phyloP scores from a whole-genome alignment of 2,888 invertebrate species.

The Drosophila flavopinicola region DNA sequence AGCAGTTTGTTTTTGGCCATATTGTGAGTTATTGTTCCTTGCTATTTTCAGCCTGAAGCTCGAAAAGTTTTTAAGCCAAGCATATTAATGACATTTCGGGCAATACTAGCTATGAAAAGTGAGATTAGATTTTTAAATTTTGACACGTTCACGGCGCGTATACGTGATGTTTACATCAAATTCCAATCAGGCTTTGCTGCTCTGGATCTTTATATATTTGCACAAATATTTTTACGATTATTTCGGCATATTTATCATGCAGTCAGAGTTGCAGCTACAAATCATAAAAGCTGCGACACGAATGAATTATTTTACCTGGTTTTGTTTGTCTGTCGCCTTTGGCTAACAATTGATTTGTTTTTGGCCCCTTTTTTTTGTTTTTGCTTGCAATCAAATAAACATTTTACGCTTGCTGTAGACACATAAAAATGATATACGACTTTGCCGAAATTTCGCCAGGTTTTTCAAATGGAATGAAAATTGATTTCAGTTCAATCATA shows the following conservation, averaged over 20 bases:
- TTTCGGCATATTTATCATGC: constrained; percentile 9
- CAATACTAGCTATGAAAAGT: too few species aligned
- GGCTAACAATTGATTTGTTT: constrained; percentile 10
- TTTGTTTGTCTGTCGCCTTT: constrained; percentile 2
- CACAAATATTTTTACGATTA: constrained; percentile 5
- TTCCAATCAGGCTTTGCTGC: neutral
- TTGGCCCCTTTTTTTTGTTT: constrained; percentile 9
- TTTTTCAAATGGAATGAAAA: neutral
- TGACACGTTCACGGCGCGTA: neutral
- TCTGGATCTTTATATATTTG: neutral
- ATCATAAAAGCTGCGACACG: neutral
- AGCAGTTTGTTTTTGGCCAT: neutral
- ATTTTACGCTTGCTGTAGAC: constrained; percentile 18
- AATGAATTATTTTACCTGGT: constrained; percentile 13
- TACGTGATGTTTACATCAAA: neutral
- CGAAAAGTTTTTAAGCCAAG: neutral
- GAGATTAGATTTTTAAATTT: neutral
- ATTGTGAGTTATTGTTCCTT: too few species aligned
- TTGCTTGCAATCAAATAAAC: constrained; percentile 28
- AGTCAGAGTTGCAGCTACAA: constrained; percentile 8
- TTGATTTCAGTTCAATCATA: constrained; percentile 20
- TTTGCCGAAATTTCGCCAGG: neutral
- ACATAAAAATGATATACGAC: constrained; percentile 36
- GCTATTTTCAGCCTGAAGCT: neutral
- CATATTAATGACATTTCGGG: neutral